Conservation (phyloP, 2,797 vertebrate genomes). For the Taenioides sp. region DNA sequence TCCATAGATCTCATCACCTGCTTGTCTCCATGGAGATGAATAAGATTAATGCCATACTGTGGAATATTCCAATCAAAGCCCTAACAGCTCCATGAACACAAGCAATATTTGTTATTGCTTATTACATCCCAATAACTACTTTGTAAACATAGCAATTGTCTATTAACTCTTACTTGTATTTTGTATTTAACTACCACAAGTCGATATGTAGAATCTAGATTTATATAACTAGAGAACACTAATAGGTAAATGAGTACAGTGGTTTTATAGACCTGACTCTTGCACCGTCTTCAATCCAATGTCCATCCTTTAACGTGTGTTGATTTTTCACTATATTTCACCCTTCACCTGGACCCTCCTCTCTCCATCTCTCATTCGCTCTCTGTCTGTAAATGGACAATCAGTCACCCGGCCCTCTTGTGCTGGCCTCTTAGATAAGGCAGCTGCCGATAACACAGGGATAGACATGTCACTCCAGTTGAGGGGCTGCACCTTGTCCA, state of each 20-base stretch:
- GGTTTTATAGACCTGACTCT: constrained; percentile 1
- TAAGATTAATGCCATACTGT: background rate
- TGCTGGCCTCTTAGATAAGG: constrained; percentile 78
- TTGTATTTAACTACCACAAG: background rate
- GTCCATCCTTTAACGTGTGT: constrained; percentile 10
- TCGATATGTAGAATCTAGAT: too few relatives aligned
- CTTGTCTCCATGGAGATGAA: background rate
- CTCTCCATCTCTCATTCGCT: constrained; percentile 10
- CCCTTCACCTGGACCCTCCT: constrained; percentile 5
- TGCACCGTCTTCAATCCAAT: background rate
- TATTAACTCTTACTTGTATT: background rate
- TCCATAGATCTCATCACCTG: background rate
- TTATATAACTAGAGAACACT: background rate
- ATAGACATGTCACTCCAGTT: constrained; percentile 78
- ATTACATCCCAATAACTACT: background rate
- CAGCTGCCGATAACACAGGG: constrained; percentile 79
- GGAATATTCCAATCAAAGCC: background rate
- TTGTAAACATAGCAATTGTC: background rate
- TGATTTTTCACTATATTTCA: constrained; percentile 20
- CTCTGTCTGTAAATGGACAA: constrained; percentile 29
- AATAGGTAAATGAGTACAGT: background rate
- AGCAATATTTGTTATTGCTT: background rate
- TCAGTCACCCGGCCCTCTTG: constrained; percentile 66
- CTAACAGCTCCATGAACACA: background rate
- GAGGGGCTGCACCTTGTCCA: constrained; percentile 72